Evolutionary conservation across 2,113 vertebrate genomes (phyloP), one percentile per base, ranked within the genome.

Genomic region (Chloebia gouldiae): DNA sequence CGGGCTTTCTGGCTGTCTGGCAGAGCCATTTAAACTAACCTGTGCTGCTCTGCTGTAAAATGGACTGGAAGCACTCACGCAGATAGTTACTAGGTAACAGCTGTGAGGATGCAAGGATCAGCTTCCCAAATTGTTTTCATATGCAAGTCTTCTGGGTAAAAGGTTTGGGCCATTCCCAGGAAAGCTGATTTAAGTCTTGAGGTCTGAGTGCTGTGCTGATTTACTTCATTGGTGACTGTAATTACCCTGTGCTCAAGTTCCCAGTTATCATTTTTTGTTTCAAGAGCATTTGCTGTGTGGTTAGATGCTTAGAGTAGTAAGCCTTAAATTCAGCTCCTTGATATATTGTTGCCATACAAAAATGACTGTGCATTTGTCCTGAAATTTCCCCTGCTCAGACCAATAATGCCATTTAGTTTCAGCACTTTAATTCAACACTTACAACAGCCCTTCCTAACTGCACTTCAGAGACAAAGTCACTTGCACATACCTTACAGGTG

Each of bases 71-170:
- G 70, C 28, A 49, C 49, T 93, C 5, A 5, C 0, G 1, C 28
- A 51, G 66, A 81, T 76, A 91, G 93, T 94, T 92, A 95, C 95
- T 85, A 93, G 85, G 78, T 93, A 94, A 93, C 90, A 95, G 81
- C 78, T 85, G 61, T 72, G 81, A 81, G 16, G 57, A 91, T 82
- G 72, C 69, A 75, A 92, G 60, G 60, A 86, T 89, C 87, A 84
- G 81, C 75, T 90, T 86, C 45, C 50, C 66, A 93, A 86, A 94
- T 66, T 4, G 2, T 91, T 90, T 85, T 78, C 79, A 37, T 33
- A 78, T 65, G 40, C 53, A 82, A 35, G 70, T 94, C 81, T 93
- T 85, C 63, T 50, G 45, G 25, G 71, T 92, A 86, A 90, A 95
- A 90, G 18, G n/a, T 70, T 84, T 93, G 82, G 66, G 79, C 39